Percentiles rank a stretch among this genome's conserved stretches.
Conservation (phyloP, 2,888 invertebrate species). For the Apamea sordens region DNA sequence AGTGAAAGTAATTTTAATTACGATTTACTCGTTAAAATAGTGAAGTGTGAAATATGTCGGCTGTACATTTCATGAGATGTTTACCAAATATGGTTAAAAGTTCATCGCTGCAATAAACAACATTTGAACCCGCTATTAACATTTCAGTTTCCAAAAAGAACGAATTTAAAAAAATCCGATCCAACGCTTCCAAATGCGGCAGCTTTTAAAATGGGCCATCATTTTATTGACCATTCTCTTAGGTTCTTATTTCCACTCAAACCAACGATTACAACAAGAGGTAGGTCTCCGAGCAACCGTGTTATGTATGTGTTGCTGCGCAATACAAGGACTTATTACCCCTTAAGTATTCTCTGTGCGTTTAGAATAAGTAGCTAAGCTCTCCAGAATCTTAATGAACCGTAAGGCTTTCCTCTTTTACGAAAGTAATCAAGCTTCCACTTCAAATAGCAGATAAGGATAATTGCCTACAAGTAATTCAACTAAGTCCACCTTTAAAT, state of each 20-base stretch:
- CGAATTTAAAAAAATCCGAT: too few relatives aligned
- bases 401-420: conserved; percentile 46
- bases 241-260: conserved; percentile 27
- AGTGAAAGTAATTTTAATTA: conserved; percentile 40
- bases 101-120: conserved; percentile 14
- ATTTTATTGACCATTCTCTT: conserved; percentile 45
- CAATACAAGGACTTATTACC: conserved; percentile 24
- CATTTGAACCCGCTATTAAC: conserved; percentile 22
- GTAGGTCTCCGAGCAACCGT: conserved; percentile 7
- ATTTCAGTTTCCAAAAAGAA: too few relatives aligned
- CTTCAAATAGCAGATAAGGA: conserved; percentile 25
- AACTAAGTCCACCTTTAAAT: conserved; percentile 23
- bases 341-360: conserved; percentile 38
- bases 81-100: conserved; percentile 20
- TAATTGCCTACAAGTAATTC: conserved; percentile 20
- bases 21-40: conserved; percentile 18
- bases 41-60: conserved; percentile 5
- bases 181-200: conserved; percentile 51
- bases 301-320: conserved; percentile 21
- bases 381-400: conserved; percentile 53
- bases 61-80: conserved; percentile 3
- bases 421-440: conserved; percentile 36
- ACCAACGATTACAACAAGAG: conserved; percentile 14
- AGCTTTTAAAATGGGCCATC: conserved; percentile 58
- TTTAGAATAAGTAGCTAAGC: conserved; percentile 42